These are phyloP conservation scores for Neolamprologus hecqui DNA, from an alignment of 2,113 vertebrate species.

Conservation along the genomic window DNA sequence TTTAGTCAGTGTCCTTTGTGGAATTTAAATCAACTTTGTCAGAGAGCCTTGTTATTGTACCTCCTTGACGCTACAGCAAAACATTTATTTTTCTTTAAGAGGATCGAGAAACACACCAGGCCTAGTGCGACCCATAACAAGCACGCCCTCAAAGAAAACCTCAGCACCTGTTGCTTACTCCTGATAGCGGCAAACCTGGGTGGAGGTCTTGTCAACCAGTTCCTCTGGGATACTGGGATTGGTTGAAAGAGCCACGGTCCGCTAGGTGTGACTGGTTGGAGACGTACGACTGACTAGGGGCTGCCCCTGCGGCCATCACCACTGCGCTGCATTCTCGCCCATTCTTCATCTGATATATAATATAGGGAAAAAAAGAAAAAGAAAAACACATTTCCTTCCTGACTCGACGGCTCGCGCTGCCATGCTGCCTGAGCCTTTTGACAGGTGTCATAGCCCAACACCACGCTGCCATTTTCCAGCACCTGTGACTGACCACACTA, in stretches of 20 bases:
- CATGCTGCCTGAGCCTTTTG: slow-evolving; percentile 43
- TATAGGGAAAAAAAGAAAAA: neutral
- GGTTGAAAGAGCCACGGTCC: slow-evolving; percentile 35
- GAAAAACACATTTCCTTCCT: slow-evolving; percentile 25
- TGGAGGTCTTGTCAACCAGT: slow-evolving; percentile 40
- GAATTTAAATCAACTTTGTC: neutral
- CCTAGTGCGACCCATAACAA: neutral
- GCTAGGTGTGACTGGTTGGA: slow-evolving; percentile 51
- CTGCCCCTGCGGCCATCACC: slow-evolving; percentile 21
- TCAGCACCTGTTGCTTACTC: slow-evolving; percentile 43
- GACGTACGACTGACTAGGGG: slow-evolving; percentile 21
- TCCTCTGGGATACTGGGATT: slow-evolving; percentile 39
- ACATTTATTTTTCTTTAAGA: neutral
- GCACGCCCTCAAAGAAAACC: neutral
- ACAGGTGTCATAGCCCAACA: slow-evolving; percentile 51
- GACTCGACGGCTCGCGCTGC: slow-evolving; percentile 12
- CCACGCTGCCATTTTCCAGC: slow-evolving; percentile 16
- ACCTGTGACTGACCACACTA: slow-evolving; percentile 51
- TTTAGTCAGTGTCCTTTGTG: neutral
- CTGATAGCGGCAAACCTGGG: neutral
- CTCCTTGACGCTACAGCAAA: neutral
- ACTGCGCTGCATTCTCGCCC: neutral
- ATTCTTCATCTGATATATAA: slow-evolving; percentile 18
- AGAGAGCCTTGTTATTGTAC: neutral
- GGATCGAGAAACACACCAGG: neutral